These are phyloP conservation scores for Exephanes ischioxanthus DNA, from an alignment of 2,888 invertebrate genomes.

Conservation along the genomic window DNA sequence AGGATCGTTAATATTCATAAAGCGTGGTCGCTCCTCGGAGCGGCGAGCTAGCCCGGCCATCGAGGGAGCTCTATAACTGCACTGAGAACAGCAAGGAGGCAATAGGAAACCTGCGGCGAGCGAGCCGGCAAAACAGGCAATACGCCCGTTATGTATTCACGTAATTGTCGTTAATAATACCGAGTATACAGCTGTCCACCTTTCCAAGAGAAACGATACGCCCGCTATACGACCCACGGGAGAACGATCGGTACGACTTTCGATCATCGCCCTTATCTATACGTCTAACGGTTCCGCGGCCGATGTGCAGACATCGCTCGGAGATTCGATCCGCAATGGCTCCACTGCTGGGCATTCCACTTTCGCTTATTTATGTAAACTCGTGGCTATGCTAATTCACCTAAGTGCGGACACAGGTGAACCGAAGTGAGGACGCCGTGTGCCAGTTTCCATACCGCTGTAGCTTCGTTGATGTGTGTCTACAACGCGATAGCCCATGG, in stretches of 20 bases:
- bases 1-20: constrained; percentile 76
- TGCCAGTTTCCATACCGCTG: neutral
- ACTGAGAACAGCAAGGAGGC: constrained; percentile 30
- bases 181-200: constrained; percentile 64
- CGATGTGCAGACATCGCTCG: neutral
- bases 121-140: constrained; percentile 31
- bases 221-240: constrained; percentile 49
- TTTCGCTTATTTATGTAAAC: constrained; percentile 26
- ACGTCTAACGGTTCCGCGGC: constrained; percentile 11
- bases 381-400: constrained; percentile 21
- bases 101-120: constrained; percentile 37
- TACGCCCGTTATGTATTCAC: constrained; percentile 64
- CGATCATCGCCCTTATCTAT: constrained; percentile 34
- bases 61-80: constrained; percentile 37
- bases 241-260: constrained; percentile 36
- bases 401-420: constrained; percentile 10
- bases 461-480: neutral
- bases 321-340: constrained; percentile 4
- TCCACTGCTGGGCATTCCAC: constrained; percentile 18
- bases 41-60: constrained; percentile 40
- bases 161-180: constrained; percentile 69
- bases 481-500: neutral
- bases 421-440: neutral
- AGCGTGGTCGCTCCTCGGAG: constrained; percentile 57
- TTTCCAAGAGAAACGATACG: constrained; percentile 63